A percentile compares a stretch with the other conserved stretches of the same genome.
Evolutionary conservation across 2,113 vertebrate species (phyloP).

Genomic region (Cyanoderma ruficeps): DNA sequence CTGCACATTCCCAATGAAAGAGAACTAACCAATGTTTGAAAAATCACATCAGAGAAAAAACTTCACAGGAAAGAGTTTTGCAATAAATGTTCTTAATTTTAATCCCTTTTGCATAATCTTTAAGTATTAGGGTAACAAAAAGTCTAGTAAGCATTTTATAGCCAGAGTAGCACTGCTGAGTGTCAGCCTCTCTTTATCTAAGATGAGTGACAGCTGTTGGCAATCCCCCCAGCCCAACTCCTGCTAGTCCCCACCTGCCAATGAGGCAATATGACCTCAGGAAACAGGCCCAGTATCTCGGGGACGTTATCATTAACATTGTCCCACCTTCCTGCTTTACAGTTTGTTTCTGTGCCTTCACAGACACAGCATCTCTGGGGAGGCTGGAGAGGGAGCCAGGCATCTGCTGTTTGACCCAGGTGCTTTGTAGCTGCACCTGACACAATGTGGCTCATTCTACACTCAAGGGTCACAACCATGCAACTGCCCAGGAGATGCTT

Average conservation of each 20-base stretch:
- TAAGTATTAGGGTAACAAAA: neutral
- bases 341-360: neutral
- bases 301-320: neutral
- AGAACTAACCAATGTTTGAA: neutral
- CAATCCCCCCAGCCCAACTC: neutral
- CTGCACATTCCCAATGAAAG: neutral
- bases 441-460: neutral
- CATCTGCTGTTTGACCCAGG: neutral
- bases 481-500: neutral
- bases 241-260: conserved; percentile 24
- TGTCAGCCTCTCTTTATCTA: neutral
- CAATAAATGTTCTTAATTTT: neutral
- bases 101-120: neutral
- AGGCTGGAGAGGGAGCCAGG: neutral
- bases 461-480: neutral
- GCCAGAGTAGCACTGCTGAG: neutral
- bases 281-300: rapidly evolving
- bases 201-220: neutral
- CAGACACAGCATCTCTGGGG: neutral
- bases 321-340: neutral
- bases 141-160: neutral
- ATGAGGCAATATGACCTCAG: neutral
- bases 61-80: neutral
- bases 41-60: neutral
- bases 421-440: neutral